Evolutionary conservation across 2,888 invertebrate species (phyloP), one percentile per base, ranked within the genome.

Genomic region (Limnephilus rhombicus): DNA sequence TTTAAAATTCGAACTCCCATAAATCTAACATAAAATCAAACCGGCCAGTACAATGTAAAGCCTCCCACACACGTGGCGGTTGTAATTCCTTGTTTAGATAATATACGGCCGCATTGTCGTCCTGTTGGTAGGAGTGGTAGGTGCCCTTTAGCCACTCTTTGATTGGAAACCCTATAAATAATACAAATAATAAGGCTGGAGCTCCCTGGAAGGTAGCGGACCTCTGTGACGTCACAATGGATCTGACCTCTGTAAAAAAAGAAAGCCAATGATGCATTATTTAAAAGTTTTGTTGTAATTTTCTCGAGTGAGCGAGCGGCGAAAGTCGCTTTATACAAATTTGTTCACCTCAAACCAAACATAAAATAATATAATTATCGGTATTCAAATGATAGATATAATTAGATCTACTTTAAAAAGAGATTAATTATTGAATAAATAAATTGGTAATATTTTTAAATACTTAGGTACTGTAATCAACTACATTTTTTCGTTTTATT

Each of bases 121-220:
- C 15, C 24, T 41, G 41, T 11, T 37, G 41, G 41, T 41, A 41
- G 41, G 9, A 41, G 0, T 41, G 13, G 86, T 45, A 9, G 86
- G 31, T 34, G 12, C 68, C 24, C 68, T n/a, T 68, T 68, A 11
- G 68, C 68, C 68, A 68, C 68, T 68, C 68, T 68, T 29, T 86
- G 86, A 86, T 86, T 86, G 86, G 86, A 45, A 86, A n/a, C 45
- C 41, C 45, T 15, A 86, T 86, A 86, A 86, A 86, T 86, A 86
- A 86, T 68, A 68, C 68, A 68, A 68, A 68, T 68, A 68, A 68
- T 68, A 68, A 29, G 45, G 9, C 86, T 49, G 86, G 86, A 29
- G 86, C 45, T 45, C 86, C 37, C 86, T 45, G 86, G 41, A 83
- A 83, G 83, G 86, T 86, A 86, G 45, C 86, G 45, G 86, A 45